Evolutionary conservation across 2,113 vertebrate species (phyloP).

Genomic region (Thamnaconus septentrionalis): DNA sequence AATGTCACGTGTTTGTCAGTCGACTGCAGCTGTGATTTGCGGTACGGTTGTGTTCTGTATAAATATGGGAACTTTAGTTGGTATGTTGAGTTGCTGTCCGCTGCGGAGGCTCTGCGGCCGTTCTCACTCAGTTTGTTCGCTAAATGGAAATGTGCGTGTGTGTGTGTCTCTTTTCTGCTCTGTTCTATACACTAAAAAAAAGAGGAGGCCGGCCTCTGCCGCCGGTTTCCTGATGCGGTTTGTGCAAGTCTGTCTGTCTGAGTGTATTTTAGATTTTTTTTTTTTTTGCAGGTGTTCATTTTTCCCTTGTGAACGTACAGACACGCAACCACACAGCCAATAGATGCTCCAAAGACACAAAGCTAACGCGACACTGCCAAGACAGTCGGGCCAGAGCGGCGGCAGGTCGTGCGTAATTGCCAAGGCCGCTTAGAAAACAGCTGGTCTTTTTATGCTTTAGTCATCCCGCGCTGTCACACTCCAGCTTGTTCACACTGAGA

Average conservation of each 20-base stretch:
- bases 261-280: conserved; percentile 62
- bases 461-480: conserved; percentile 58
- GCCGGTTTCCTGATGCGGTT: conserved; percentile 52
- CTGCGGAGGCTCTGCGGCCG: conserved; percentile 60
- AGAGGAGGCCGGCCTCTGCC: conserved; percentile 45
- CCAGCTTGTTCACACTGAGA: conserved; percentile 51
- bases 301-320: conserved; percentile 31
- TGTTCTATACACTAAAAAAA: conserved; percentile 57
- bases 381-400: conserved; percentile 14
- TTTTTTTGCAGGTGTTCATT: conserved; percentile 30
- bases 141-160: conserved; percentile 45
- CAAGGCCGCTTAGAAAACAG: conserved; percentile 28
- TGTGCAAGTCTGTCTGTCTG: conserved; percentile 51
- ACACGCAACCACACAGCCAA: conserved; percentile 53
- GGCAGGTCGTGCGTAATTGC: conserved; percentile 29
- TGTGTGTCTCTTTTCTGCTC: conserved; percentile 44
- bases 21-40: conserved; percentile 95
- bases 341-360: conserved; percentile 73
- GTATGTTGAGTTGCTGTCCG: conserved; percentile 57
- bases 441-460: conserved; percentile 38
- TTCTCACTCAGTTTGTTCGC: conserved; percentile 50
- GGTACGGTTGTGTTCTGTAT: conserved; percentile 94
- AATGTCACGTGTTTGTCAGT: conserved; percentile 87
- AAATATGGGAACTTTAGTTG: conserved; percentile 78
- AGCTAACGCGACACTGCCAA: conserved; percentile 38